Evolutionary conservation across 2,113 vertebrate species (phyloP).

Genomic region (Anhinga anhinga): DNA sequence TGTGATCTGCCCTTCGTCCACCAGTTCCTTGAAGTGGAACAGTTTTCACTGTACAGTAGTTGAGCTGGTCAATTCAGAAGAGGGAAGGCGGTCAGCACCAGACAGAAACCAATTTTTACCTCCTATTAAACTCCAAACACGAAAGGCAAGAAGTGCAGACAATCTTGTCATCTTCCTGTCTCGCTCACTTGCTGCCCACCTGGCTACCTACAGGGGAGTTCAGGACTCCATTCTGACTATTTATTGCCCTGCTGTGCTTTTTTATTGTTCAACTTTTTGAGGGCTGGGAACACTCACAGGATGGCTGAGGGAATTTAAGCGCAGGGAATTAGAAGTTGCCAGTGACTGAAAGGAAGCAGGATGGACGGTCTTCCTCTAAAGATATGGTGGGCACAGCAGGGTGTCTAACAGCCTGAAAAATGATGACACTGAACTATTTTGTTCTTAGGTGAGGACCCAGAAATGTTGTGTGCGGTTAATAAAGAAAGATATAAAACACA

Average conservation of each 20-base stretch:
- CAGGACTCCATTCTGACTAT: background rate
- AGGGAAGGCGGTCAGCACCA: conserved; percentile 19
- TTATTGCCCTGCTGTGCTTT: background rate
- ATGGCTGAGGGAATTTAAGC: background rate
- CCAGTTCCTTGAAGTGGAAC: conserved; percentile 42
- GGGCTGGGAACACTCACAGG: background rate
- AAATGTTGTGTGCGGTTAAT: background rate
- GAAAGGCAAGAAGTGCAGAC: background rate
- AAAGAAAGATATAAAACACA: background rate
- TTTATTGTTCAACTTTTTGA: background rate
- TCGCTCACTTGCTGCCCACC: background rate
- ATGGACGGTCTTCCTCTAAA: background rate
- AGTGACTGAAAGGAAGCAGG: background rate
- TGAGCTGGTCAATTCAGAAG: conserved; percentile 27
- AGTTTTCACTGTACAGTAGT: background rate
- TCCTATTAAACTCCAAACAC: conserved; percentile 17
- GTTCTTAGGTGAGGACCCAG: background rate
- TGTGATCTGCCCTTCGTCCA: background rate
- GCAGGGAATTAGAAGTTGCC: background rate
- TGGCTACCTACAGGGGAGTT: background rate
- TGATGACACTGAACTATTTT: background rate
- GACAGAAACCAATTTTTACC: conserved; percentile 18
- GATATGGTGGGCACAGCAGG: background rate
- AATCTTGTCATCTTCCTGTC: background rate
- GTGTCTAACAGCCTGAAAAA: background rate